Conservation (phyloP, 2,888 invertebrate genomes). For the Aphidoletes aphidimyza region DNA sequence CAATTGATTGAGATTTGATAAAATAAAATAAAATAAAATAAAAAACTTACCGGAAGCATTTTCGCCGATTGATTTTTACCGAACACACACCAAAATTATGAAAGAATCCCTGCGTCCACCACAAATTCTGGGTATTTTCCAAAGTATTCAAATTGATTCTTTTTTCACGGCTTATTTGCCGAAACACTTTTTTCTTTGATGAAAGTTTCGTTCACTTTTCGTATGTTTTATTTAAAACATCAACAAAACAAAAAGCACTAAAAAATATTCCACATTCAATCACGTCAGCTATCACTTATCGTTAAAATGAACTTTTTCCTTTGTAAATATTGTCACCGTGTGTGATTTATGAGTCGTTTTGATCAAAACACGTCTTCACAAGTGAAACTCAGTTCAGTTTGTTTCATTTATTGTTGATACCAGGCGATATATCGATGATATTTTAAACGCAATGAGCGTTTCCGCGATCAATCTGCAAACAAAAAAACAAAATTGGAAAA, state of each 20-base stretch:
- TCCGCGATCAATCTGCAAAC: neutral
- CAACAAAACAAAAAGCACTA: neutral
- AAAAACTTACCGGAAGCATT: slow-evolving; percentile 51
- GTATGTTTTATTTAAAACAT: neutral
- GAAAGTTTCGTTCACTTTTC: neutral
- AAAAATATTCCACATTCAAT: no score
- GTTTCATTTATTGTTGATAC: neutral
- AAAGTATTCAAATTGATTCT: neutral
- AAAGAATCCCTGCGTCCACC: neutral
- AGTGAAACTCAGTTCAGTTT: neutral
- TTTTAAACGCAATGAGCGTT: neutral
- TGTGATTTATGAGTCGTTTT: neutral
- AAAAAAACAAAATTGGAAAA: neutral
- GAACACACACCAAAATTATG: neutral
- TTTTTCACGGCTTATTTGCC: no score
- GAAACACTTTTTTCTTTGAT: neutral
- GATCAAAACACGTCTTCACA: neutral
- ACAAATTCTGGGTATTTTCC: neutral
- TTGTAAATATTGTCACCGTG: neutral
- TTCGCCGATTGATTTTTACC: slow-evolving; percentile 27
- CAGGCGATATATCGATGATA: neutral
- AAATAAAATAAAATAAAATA: no score
- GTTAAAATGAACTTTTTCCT: neutral
- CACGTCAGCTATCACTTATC: slow-evolving; percentile 29
- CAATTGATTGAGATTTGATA: slow-evolving; percentile 5